A percentile compares a stretch with the other conserved stretches of the same genome.
phyloP scores from a whole-genome alignment of 2,888 invertebrate species.

The Ennomos fuscantarius region DNA sequence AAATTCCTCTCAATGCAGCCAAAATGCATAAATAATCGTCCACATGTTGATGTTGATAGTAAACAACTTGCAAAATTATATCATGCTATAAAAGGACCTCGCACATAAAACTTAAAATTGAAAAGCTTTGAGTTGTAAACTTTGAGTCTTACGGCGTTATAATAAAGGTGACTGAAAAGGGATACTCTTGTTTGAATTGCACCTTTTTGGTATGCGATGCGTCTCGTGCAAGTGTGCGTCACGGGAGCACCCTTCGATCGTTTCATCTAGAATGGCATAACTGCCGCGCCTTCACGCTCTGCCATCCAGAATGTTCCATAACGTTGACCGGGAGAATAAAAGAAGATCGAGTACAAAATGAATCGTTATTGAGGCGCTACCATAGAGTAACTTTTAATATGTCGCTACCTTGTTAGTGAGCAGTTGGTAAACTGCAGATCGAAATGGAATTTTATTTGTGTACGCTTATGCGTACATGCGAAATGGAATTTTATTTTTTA shows the following conservation, averaged over 20 bases:
- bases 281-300: conserved; percentile 1
- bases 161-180: neutral
- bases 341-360: too few relatives aligned
- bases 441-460: too few relatives aligned
- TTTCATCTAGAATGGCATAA: conserved; percentile 5
- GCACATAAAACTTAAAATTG: conserved; percentile 9
- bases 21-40: conserved; percentile 19
- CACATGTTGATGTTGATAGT: conserved; percentile 25
- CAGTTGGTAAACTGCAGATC: too few relatives aligned
- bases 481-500: too few relatives aligned
- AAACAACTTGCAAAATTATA: conserved; percentile 22
- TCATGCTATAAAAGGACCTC: conserved; percentile 1
- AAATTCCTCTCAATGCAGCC: conserved; percentile 23
- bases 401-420: too few relatives aligned
- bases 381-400: too few relatives aligned
- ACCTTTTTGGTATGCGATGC: neutral
- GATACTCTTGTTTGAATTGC: neutral
- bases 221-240: conserved; percentile 5
- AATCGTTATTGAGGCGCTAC: too few relatives aligned
- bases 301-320: conserved; percentile 11
- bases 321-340: too few relatives aligned
- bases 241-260: conserved; percentile 12
- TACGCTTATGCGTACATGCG: too few relatives aligned
- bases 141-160: conserved; percentile 8
- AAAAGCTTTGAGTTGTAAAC: neutral